phyloP scores from a whole-genome alignment of 2,888 invertebrate genomes.

The Eretmocerus hayati region DNA sequence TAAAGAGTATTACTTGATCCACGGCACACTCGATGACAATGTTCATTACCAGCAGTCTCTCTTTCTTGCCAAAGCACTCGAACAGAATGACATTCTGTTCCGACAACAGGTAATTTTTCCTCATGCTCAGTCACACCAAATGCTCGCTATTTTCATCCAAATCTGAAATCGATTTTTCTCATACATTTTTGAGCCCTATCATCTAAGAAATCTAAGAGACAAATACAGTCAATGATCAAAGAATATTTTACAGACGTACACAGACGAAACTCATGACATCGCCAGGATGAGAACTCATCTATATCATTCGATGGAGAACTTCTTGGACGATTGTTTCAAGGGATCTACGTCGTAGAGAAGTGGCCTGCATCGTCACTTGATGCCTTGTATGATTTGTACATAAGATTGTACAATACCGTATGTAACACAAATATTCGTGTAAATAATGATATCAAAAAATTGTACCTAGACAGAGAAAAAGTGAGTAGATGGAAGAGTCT shows the following conservation, averaged over 20 bases:
- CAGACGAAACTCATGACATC: constrained; percentile 89
- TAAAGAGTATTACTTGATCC: constrained; percentile 83
- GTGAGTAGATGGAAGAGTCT: constrained; percentile 5
- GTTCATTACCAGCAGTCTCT: constrained; percentile 97
- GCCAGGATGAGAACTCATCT: constrained; percentile 76
- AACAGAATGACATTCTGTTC: constrained; percentile 80
- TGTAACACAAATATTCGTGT: constrained; percentile 38
- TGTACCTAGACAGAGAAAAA: constrained; percentile 7
- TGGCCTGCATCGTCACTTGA: constrained; percentile 5
- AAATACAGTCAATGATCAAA: too few species aligned
- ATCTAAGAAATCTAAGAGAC: too few species aligned
- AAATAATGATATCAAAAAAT: constrained; percentile 27
- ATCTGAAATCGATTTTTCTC: too few species aligned
- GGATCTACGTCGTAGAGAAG: constrained; percentile 27
- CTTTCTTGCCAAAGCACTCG: constrained; percentile 80
- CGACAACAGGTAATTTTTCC: constrained; percentile 87
- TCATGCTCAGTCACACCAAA: too few species aligned
- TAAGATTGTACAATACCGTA: constrained; percentile 41
- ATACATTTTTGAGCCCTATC: too few species aligned
- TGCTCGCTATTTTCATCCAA: too few species aligned
- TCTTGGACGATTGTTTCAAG: constrained; percentile 60
- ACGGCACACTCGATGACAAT: constrained; percentile 92
- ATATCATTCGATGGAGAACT: constrained; percentile 82
- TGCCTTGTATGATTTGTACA: constrained; percentile 35
- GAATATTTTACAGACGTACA: constrained; percentile 82